Evolutionary conservation across 2,797 vertebrate species (phyloP).

Genomic region (Dryobates pubescens): DNA sequence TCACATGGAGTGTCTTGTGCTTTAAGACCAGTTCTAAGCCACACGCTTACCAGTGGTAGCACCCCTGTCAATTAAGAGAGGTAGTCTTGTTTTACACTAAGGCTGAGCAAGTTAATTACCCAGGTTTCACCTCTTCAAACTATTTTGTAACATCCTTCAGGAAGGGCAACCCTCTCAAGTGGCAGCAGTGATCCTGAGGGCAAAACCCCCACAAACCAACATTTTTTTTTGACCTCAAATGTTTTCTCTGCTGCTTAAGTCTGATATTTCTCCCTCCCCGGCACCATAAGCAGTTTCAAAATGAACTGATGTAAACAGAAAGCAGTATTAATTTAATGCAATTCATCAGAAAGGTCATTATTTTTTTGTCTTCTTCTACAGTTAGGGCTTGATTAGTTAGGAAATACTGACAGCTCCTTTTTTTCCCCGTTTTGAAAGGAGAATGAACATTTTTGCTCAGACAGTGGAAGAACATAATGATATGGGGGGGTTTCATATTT

Average conservation of each 20-base stretch:
- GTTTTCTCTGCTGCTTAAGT: conserved; percentile 20
- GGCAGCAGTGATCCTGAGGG: conserved; percentile 36
- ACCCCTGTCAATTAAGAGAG: conserved; percentile 60
- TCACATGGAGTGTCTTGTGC: conserved; percentile 3
- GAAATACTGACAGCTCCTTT: conserved; percentile 43
- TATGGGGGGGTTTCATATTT: neutral
- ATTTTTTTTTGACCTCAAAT: neutral
- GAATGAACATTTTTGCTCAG: neutral
- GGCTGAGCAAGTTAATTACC: conserved; percentile 55
- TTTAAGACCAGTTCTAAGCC: conserved; percentile 40
- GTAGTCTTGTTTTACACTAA: conserved; percentile 72
- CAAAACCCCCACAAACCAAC: neutral
- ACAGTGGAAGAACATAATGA: conserved; percentile 34
- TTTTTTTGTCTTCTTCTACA: conserved; percentile 7
- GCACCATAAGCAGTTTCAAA: conserved; percentile 28
- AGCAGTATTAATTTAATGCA: conserved; percentile 63
- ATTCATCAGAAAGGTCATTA: conserved; percentile 46
- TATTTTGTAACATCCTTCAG: neutral
- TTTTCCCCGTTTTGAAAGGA: neutral
- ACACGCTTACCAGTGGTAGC: conserved; percentile 38
- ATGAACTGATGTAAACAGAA: conserved; percentile 60
- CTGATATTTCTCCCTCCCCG: conserved; percentile 19
- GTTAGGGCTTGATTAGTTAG: conserved; percentile 18
- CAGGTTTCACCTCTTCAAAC: conserved; percentile 24
- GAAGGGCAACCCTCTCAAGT: conserved; percentile 12